Evolutionary conservation across 2,113 vertebrate genomes (phyloP), one percentile per base, ranked within the genome.

Genomic region (Cervus canadensis): DNA sequence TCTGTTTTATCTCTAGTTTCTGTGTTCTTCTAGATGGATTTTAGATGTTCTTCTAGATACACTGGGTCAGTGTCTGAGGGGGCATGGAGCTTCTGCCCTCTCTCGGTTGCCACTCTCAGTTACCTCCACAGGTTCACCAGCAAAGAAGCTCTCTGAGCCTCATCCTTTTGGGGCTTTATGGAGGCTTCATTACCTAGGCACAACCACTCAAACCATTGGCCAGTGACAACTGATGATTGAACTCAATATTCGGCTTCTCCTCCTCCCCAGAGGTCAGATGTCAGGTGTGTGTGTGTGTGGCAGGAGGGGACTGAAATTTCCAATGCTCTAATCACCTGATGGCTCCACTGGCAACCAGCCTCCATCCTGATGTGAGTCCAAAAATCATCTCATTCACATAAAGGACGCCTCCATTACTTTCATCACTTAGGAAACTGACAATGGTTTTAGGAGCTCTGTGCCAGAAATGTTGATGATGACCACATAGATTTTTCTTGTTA

Each of bases 31-130:
- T 9, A 36, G 64, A 9, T 71, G 64, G n/a, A 71, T 36, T 40
- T 40, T 40, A 40, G 40, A 40, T 40, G 40, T 40, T 40, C 40
- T 40, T 40, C 40, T 40, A 40, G 64, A 36, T 1, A 36, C n/a
- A 21, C n/a, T 12, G 64, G 64, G 64, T 71, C 21, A 21, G 64
- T 71, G n/a, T 71, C 21, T 36, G 64, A 21, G 64, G n/a, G 11
- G 33, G 25, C 15, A 2, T 0, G 0, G 40, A 89, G 62, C 60
- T 50, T 15, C 86, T 8, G 2, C 40, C 50, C 25, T 36, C 52
- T 45, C 30, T 52, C 23, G 12, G 12, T 10, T 13, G 1, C 33
- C 78, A 23, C 4, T 12, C 45, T 52, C 33, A 25, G 62, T 7
- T 7, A 6, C 13, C 45, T 43, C 17, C 12, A 16, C 6, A 9